Conservation (phyloP, 2,113 vertebrate species). For the Lepus timidus region DNA sequence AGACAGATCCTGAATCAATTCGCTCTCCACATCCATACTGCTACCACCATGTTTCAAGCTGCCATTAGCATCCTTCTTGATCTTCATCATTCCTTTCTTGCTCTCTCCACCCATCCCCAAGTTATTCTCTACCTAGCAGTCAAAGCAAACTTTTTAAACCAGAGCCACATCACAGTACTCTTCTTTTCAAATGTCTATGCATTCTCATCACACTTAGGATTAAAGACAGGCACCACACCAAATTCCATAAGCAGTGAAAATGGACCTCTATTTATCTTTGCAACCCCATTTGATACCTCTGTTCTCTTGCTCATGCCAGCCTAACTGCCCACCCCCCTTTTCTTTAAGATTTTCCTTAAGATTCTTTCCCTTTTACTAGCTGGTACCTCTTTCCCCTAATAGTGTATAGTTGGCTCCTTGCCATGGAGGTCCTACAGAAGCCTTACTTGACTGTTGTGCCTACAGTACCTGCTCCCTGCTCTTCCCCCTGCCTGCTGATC, state of each 20-base stretch:
- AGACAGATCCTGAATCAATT: background rate
- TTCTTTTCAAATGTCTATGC: background rate
- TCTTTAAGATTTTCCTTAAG: background rate
- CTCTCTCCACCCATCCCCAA: background rate
- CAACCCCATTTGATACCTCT: background rate
- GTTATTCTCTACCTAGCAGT: background rate
- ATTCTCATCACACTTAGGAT: background rate
- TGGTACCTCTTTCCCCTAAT: background rate
- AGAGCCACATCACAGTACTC: background rate
- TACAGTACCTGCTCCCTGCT: background rate
- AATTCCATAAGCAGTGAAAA: rapidly evolving
- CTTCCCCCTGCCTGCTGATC: background rate
- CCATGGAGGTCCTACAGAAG: background rate
- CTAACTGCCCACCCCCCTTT: background rate
- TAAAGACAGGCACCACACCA: background rate
- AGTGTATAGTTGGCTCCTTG: background rate
- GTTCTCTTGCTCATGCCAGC: background rate
- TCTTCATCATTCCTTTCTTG: background rate
- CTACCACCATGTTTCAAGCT: too few species aligned
- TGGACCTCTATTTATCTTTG: background rate
- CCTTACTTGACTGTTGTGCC: background rate
- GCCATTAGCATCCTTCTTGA: background rate
- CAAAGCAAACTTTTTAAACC: background rate
- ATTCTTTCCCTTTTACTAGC: background rate
- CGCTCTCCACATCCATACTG: background rate